Base-by-base conservation (phyloP, 2,888 invertebrate genomes). In the Seira ritae region DNA sequence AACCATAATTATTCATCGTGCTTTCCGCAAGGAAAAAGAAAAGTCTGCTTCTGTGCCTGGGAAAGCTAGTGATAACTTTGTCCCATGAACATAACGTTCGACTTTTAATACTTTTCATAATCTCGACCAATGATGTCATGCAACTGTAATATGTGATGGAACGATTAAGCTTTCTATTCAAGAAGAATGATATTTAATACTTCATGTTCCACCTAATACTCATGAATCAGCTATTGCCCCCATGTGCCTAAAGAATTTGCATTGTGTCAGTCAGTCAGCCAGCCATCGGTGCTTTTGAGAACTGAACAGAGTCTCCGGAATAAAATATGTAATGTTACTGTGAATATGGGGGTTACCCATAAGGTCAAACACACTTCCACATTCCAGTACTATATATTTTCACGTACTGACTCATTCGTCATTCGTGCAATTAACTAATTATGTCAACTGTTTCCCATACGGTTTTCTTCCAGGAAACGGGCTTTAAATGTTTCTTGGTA, bases 251-350 rank as follows among this genome's bases (percentile, higher is more conserved):
- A 31, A 31, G 31, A 31, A 31, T 31, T 31, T 31, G 31, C 31
- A 8, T 31, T 31, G 31, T 8, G 8, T 8, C 31, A 31, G 31
- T 31, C 31, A 31, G 31, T 31, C 31, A 31, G 31, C 2, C 31
- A 31, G 31, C 31, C 31, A 31, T 31, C 55, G 55, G 55, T 12
- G 3, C 55, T 55, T 55, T 55, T 55, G 55, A 55, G 55, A 55
- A 15, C 15, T 55, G 17, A 55, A 17, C 12, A 4, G 6, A 2
- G 55, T 55, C 55, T 55, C 55, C 15, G 3, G 15, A 12, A 55
- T 17, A 55, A 55, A 55, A 55, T 55, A 55, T 55, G n/a, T 55
- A 55, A 55, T 55, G 55, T 55, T 55, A 55, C 55, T 55, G 55
- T 12, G 55, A 55, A 55, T 55, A 55, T 55, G 3, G 55, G 55